A percentile compares a stretch with the other conserved stretches of the same genome.
Evolutionary conservation across 2,113 vertebrate genomes (phyloP).

Genomic region (Callospermophilus lateralis): DNA sequence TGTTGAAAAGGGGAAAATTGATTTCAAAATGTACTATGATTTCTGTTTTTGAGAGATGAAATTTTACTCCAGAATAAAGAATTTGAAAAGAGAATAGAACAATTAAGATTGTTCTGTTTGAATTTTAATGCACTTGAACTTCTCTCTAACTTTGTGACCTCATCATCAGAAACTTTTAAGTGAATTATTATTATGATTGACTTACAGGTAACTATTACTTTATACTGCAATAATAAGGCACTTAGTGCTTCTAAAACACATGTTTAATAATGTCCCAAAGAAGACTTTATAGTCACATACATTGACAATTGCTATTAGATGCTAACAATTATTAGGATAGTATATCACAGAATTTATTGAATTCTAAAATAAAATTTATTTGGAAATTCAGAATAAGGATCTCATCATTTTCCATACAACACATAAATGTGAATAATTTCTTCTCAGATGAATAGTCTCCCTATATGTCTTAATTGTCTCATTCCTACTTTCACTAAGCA

Average conservation of each 20-base stretch:
- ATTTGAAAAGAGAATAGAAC: slow-evolving; percentile 74
- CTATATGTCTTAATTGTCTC: slow-evolving; percentile 35
- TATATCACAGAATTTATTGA: slow-evolving; percentile 52
- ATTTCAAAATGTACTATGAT: slow-evolving; percentile 75
- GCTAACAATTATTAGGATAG: slow-evolving; percentile 59
- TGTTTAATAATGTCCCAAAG: slow-evolving; percentile 62
- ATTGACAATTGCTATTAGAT: slow-evolving; percentile 65
- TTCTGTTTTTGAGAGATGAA: slow-evolving; percentile 76
- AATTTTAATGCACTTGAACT: slow-evolving; percentile 80
- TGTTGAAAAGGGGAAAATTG: slow-evolving; percentile 66
- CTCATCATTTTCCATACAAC: slow-evolving; percentile 44
- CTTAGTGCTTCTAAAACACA: slow-evolving; percentile 65
- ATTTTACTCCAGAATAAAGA: slow-evolving; percentile 72
- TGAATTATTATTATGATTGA: slow-evolving; percentile 62
- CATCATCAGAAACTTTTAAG: slow-evolving; percentile 77
- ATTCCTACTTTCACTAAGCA: slow-evolving; percentile 41
- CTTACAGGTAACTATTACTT: no score
- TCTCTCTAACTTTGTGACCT: slow-evolving; percentile 77
- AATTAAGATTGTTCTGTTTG: slow-evolving; percentile 74
- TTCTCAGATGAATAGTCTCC: slow-evolving; percentile 35
- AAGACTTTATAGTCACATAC: slow-evolving; percentile 53
- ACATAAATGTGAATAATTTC: slow-evolving; percentile 31
- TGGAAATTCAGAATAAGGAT: slow-evolving; percentile 50
- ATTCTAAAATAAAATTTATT: slow-evolving; percentile 61
- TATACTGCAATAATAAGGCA: no score